Percentiles rank a stretch among this genome's conserved stretches.
phyloP scores from a whole-genome alignment of 2,797 vertebrate genomes.

The Aphelocoma californica region DNA sequence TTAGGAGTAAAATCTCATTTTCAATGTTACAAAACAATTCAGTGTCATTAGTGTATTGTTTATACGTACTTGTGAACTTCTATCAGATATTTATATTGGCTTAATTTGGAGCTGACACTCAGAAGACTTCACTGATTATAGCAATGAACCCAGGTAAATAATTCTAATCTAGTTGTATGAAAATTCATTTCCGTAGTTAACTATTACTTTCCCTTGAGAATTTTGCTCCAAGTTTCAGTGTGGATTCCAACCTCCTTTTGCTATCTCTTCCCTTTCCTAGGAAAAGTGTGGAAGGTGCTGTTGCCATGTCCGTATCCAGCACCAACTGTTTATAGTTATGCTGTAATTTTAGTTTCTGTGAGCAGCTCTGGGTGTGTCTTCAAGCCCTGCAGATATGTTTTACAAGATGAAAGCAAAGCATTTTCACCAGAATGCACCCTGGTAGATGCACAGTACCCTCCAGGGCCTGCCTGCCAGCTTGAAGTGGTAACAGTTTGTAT shows the following conservation, averaged over 20 bases:
- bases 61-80: not conserved
- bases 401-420: not conserved
- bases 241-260: not conserved
- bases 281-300: not conserved
- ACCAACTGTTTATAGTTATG: not conserved
- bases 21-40: not conserved
- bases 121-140: not conserved
- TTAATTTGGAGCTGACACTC: not conserved
- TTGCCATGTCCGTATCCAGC: not conserved
- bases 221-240: not conserved
- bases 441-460: not conserved
- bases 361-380: not conserved
- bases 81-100: not conserved
- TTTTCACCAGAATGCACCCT: not conserved
- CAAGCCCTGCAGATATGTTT: not conserved
- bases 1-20: not conserved
- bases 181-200: not conserved
- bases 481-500: not conserved
- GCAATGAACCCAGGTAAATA: not conserved
- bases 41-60: not conserved
- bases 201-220: not conserved
- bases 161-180: not conserved
- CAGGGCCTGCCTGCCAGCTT: not conserved
- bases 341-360: not conserved
- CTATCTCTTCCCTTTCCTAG: not conserved